Conservation (phyloP, 2,797 vertebrate species). For the Propithecus deckenii region DNA sequence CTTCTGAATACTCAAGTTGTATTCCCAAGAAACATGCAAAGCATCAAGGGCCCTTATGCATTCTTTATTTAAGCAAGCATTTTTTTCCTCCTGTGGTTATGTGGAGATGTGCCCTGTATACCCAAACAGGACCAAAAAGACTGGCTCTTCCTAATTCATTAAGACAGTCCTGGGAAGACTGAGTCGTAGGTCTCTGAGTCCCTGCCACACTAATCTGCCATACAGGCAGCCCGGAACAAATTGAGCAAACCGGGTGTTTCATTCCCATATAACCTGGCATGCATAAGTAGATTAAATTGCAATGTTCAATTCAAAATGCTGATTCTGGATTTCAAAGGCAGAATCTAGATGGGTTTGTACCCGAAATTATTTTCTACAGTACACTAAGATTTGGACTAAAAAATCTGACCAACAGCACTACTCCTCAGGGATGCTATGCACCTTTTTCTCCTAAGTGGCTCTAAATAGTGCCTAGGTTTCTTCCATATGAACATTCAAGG, state of each 20-base stretch:
- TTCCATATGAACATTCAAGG: background rate
- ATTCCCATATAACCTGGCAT: background rate
- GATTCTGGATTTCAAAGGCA: conserved; percentile 15
- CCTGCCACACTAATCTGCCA: background rate
- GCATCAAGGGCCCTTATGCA: background rate
- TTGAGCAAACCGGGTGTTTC: background rate
- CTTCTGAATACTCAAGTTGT: background rate
- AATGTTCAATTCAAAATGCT: background rate
- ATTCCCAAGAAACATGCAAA: background rate
- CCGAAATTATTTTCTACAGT: background rate
- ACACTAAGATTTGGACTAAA: background rate
- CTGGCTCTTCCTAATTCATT: background rate
- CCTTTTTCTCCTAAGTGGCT: background rate
- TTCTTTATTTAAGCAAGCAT: background rate
- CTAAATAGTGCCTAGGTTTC: background rate
- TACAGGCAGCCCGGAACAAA: background rate
- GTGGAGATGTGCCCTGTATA: background rate
- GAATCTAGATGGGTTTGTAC: background rate
- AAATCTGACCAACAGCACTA: background rate
- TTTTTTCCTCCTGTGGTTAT: background rate
- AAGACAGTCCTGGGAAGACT: background rate
- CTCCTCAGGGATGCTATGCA: background rate
- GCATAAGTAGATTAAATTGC: background rate
- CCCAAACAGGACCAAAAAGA: background rate
- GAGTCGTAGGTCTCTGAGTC: background rate